Percentiles rank a stretch among this genome's conserved stretches.
These are phyloP conservation scores for Myopa tessellatipennis DNA, from an alignment of 2,888 invertebrate species.

Conservation along the genomic window DNA sequence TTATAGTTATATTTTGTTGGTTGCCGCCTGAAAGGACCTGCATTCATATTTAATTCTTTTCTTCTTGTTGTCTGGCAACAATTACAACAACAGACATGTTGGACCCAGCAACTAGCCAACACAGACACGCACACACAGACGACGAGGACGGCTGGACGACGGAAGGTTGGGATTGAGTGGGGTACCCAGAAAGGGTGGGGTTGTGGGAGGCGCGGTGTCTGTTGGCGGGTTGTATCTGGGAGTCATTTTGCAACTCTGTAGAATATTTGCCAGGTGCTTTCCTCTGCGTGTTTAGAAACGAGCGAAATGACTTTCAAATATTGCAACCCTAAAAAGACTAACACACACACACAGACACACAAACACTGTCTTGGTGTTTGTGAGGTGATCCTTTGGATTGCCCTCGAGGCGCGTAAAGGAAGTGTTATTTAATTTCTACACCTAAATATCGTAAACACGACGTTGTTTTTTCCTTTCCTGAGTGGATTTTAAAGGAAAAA, in stretches of 20 bases:
- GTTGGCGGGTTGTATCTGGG: not conserved
- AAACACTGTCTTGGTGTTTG: no score
- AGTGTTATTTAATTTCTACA: conserved; percentile 17
- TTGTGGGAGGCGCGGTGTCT: not conserved
- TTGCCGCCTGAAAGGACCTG: not conserved
- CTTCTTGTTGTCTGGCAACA: not conserved
- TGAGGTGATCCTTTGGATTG: not conserved
- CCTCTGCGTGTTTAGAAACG: not conserved
- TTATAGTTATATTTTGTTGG: conserved; percentile 23
- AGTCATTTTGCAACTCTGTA: not conserved
- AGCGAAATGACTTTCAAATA: not conserved
- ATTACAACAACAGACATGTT: conserved; percentile 35
- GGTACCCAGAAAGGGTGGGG: not conserved
- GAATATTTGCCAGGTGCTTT: not conserved
- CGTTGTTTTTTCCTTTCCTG: not conserved
- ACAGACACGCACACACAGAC: no score
- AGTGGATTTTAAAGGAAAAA: no score
- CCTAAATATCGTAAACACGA: conserved; percentile 7
- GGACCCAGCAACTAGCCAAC: not conserved
- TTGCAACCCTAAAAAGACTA: not conserved
- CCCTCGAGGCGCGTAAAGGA: not conserved
- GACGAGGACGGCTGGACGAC: no score
- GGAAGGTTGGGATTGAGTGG: no score
- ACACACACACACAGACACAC: not conserved
- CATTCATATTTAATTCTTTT: conserved; percentile 1